Conservation (phyloP, 2,888 invertebrate genomes). For the Osedax frankpressi region DNA sequence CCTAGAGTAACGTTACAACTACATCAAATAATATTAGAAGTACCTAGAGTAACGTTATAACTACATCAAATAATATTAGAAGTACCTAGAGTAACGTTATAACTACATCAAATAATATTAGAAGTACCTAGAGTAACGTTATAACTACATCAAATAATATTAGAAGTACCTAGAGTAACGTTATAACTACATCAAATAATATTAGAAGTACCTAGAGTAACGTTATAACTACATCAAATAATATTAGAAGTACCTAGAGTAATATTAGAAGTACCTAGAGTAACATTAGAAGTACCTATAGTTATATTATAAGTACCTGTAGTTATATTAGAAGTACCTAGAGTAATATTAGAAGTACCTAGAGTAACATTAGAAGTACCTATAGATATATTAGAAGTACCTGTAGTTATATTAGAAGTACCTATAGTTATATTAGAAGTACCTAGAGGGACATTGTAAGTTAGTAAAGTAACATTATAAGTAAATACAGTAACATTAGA, state of each 20-base stretch:
- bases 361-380: constrained; percentile 21
- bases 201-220: constrained; percentile 22
- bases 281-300: constrained; percentile 22
- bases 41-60: too few relatives aligned
- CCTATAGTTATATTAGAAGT: constrained; percentile 16
- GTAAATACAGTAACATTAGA: too few relatives aligned
- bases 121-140: background rate
- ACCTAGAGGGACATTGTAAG: too few relatives aligned
- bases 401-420: constrained; percentile 22
- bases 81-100: background rate
- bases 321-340: constrained; percentile 23
- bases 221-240: constrained; percentile 24
- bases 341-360: constrained; percentile 23
- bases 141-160: constrained; percentile 21
- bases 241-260: constrained; percentile 24
- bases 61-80: background rate
- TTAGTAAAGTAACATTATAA: too few relatives aligned
- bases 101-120: background rate
- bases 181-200: constrained; percentile 21
- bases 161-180: constrained; percentile 24
- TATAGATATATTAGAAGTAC: constrained; percentile 22
- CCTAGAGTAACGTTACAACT: too few relatives aligned
- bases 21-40: too few relatives aligned
- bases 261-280: constrained; percentile 21
- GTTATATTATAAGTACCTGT: constrained; percentile 22